Base-by-base conservation (phyloP, 1,140 invertebrate genomes). In the Anastrepha ludens region DNA sequence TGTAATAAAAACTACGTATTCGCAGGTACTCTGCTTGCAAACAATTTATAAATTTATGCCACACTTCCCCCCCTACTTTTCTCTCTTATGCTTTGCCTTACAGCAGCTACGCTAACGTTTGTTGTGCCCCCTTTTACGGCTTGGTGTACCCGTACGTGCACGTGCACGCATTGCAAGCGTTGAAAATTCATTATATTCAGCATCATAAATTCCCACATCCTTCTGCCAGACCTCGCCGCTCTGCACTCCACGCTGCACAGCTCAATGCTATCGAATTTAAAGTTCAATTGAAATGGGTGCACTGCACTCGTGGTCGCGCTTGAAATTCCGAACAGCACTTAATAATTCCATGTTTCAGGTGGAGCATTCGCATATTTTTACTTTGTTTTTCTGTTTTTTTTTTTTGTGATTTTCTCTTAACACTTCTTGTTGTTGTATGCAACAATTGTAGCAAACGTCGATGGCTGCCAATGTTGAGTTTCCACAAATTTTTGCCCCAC, bases 291-390 rank as follows among this genome's bases (percentile, higher is more conserved):
- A 67, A 67, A 11, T 41, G 64, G 64, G 64, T 13, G 29, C 39
- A 29, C 67, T 74, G 41, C 67, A 74, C 67, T 44, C 41, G 13
- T 41, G 67, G 67, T 74, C 39, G 67, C 67, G 67, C 67, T 74
- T 74, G 13, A 74, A 74, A 74, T 74, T 44, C 39, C 67, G 39
- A 17, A 13, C 13, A 13, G 67, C 67, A 74, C 67, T 74, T 44
- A 74, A 74, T 74, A 74, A 74, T 74, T 74, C 41, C 67, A 41
- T 47, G 41, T 44, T 74, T 74, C 39, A 74, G 67, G 67, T 74
- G 39, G 41, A 47, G 39, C 9, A 44, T 41, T 47, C 67, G 67
- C 67, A n/a, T 6, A 44, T 44, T 74, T 74, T 44, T 70, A 9
- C 9, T 2, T 44, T 15, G 0, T 70, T 17, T 44, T 44, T 15